A percentile compares a stretch with the other conserved stretches of the same genome.
phyloP scores from a whole-genome alignment of 2,888 invertebrate genomes.

The Caenorhabditis becei region DNA sequence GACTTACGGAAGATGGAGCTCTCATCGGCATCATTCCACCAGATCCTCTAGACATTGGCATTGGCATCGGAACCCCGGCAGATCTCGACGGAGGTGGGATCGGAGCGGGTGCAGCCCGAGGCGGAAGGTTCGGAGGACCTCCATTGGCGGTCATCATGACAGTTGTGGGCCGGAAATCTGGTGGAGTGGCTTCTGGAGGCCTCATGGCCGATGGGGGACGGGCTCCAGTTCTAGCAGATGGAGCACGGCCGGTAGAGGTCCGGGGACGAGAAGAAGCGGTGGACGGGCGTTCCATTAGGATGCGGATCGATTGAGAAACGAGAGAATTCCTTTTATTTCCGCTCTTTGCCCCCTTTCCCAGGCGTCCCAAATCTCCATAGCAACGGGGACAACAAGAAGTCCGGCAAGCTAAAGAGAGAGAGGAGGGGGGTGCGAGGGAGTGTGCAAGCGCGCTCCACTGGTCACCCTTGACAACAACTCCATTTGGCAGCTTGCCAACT shows the following conservation, averaged over 20 bases:
- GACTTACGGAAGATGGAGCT: slow-evolving; percentile 34
- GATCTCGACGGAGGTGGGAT: slow-evolving; percentile 37
- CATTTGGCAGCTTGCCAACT: neutral
- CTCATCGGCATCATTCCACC: slow-evolving; percentile 38
- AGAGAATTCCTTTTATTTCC: too few relatives aligned
- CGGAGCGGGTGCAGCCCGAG: slow-evolving; percentile 28
- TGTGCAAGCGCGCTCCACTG: slow-evolving; percentile 10
- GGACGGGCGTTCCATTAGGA: slow-evolving; percentile 70
- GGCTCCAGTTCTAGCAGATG: slow-evolving; percentile 43
- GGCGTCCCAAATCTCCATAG: too few relatives aligned
- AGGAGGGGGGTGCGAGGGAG: neutral
- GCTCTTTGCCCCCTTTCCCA: too few relatives aligned
- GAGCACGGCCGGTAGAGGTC: slow-evolving; percentile 69
- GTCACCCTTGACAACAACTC: neutral
- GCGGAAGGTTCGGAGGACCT: slow-evolving; percentile 30
- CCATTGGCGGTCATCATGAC: slow-evolving; percentile 31
- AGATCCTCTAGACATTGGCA: slow-evolving; percentile 45
- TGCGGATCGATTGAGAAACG: too few relatives aligned
- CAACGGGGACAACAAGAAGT: neutral
- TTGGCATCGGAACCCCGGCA: slow-evolving; percentile 32
- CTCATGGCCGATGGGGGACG: slow-evolving; percentile 58
- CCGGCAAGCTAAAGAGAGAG: neutral
- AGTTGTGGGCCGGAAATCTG: slow-evolving; percentile 12
- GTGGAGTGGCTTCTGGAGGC: neutral
- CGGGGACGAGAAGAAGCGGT: slow-evolving; percentile 71